phyloP scores from a whole-genome alignment of 2,113 vertebrate species.

The Rallus limicola region DNA sequence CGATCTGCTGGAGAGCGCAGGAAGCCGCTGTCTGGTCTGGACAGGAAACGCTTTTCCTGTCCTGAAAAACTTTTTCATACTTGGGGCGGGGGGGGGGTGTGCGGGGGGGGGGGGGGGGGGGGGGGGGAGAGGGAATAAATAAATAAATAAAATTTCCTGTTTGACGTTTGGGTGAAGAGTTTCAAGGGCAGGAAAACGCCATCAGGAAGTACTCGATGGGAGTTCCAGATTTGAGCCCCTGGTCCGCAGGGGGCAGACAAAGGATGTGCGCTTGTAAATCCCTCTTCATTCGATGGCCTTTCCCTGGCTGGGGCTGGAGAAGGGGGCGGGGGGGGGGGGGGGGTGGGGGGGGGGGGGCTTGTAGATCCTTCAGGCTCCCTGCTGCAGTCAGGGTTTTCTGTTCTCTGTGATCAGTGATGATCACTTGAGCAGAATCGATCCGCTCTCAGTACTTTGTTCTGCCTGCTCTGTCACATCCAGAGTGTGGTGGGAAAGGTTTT shows the following conservation, averaged over 20 bases:
- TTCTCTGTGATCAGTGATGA: rapidly evolving
- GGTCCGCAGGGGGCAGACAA: not conserved
- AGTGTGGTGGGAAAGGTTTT: not conserved
- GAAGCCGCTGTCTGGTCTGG: constrained; percentile 63
- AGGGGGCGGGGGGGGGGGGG: no score
- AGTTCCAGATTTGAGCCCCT: not conserved
- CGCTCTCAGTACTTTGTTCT: not conserved
- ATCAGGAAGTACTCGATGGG: rapidly evolving
- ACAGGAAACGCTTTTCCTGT: constrained; percentile 62
- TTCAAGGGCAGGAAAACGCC: not conserved
- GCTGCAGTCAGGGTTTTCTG: not conserved
- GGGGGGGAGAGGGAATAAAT: no score
- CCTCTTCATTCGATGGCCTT: not conserved
- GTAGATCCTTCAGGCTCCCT: not conserved
- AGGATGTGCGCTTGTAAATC: not conserved
- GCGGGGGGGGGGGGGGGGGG: no score
- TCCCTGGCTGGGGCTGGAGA: not conserved
- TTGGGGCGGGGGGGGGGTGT: no score
- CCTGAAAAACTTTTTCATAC: constrained; percentile 46
- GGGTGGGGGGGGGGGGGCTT: no score
- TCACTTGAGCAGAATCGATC: not conserved
- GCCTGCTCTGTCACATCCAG: rapidly evolving
- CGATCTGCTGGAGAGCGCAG: constrained; percentile 37
- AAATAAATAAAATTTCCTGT: not conserved
- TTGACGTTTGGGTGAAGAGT: constrained; percentile 9